A percentile compares a stretch with the other conserved stretches of the same genome.
phyloP scores from a whole-genome alignment of 2,797 vertebrate species.

The Parambassis ranga region DNA sequence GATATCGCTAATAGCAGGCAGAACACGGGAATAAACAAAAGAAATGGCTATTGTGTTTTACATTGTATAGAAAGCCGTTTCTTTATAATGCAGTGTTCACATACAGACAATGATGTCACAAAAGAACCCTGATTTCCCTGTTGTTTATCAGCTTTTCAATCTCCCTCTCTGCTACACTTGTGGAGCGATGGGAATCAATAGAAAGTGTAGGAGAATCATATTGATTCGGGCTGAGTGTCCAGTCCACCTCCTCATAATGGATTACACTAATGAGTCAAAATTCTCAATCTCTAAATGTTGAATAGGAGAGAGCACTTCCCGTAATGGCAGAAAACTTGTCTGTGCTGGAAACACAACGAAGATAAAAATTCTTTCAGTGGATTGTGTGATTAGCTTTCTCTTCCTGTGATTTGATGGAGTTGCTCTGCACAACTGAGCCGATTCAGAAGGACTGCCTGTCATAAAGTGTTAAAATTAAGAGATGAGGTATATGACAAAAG shows the following conservation, averaged over 20 bases:
- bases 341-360: constrained; percentile 18
- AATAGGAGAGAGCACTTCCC: constrained; percentile 27
- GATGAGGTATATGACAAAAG: constrained; percentile 5
- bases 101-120: constrained; percentile 14
- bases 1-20: constrained; percentile 3
- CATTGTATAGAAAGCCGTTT: constrained; percentile 26
- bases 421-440: constrained; percentile 14
- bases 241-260: constrained; percentile 59
- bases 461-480: constrained; percentile 10
- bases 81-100: neutral
- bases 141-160: constrained; percentile 54
- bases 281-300: constrained; percentile 43
- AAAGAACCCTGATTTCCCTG: constrained; percentile 21
- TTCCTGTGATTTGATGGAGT: constrained; percentile 28
- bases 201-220: constrained; percentile 60
- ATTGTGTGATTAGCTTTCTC: constrained; percentile 38
- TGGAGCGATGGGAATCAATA: constrained; percentile 55
- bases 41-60: constrained; percentile 1
- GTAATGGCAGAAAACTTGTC: constrained; percentile 23
- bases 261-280: constrained; percentile 68
- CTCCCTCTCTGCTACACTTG: constrained; percentile 37
- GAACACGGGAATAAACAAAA: constrained; percentile 4
- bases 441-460: constrained; percentile 28
- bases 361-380: constrained; percentile 6
- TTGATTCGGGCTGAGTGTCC: constrained; percentile 55